Evolutionary conservation across 2,888 invertebrate genomes (phyloP).

Genomic region (Frankliniella fusca): DNA sequence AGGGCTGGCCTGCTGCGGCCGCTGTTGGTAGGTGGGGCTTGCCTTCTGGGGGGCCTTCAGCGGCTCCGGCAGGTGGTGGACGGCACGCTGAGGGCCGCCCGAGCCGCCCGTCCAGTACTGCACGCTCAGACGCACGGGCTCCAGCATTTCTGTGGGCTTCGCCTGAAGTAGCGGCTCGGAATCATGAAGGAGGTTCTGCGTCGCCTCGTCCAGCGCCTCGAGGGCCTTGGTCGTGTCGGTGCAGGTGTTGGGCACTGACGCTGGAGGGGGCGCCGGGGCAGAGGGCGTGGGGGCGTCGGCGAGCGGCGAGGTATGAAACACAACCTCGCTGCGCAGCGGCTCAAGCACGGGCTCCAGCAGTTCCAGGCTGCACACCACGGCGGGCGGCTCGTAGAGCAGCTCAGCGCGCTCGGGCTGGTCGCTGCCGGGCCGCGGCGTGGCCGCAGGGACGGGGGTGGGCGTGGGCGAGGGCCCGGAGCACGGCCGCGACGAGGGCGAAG

Average conservation of each 20-base stretch:
- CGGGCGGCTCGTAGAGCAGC: not conserved
- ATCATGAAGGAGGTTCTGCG: conserved; percentile 33
- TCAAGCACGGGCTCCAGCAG: conserved; percentile 30
- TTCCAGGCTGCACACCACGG: conserved; percentile 32
- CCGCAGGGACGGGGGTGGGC: conserved; percentile 45
- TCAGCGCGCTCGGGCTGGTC: conserved; percentile 21
- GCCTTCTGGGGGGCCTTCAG: conserved; percentile 51
- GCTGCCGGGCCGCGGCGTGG: not conserved
- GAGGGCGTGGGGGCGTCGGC: conserved; percentile 36
- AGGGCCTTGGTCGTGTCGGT: conserved; percentile 48
- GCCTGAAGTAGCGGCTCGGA: not conserved
- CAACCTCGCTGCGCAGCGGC: not conserved
- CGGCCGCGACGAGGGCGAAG: conserved; percentile 43
- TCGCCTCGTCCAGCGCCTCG: conserved; percentile 47
- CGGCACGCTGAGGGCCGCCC: conserved; percentile 50
- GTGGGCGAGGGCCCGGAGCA: conserved; percentile 53
- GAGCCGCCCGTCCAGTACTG: conserved; percentile 36
- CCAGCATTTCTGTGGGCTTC: not conserved
- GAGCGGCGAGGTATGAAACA: conserved; percentile 12
- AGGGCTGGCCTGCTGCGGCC: conserved; percentile 50
- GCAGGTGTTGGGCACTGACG: conserved; percentile 45
- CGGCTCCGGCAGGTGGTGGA: conserved; percentile 45
- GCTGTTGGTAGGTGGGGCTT: conserved; percentile 52
- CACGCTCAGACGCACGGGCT: not conserved
- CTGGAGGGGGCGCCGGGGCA: not conserved